Evolutionary conservation across 1,140 invertebrate species (phyloP).

Genomic region (Drosophila guanche): DNA sequence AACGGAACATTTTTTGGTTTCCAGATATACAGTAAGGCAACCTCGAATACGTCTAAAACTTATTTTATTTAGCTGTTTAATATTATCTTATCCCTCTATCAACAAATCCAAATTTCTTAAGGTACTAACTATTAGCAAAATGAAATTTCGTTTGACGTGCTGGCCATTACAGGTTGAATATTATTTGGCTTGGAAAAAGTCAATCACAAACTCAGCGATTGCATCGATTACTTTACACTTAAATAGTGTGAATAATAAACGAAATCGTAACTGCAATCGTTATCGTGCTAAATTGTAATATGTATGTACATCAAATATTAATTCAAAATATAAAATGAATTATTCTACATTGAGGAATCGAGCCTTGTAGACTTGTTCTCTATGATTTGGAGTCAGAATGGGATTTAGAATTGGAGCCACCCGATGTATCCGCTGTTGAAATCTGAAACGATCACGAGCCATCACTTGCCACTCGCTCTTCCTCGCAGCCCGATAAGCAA

Average conservation of each 20-base stretch:
- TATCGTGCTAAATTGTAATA: constrained; percentile 41
- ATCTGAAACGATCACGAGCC: constrained; percentile 86
- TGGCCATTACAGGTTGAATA: constrained; percentile 30
- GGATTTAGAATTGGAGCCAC: constrained; percentile 84
- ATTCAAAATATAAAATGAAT: constrained; percentile 13
- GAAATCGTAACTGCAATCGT: constrained; percentile 14
- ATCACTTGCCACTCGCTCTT: constrained; percentile 87
- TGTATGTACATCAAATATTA: constrained; percentile 54
- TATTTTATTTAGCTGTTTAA: constrained; percentile 38
- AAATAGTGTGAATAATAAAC: constrained; percentile 39
- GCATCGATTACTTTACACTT: constrained; percentile 31
- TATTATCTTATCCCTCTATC: constrained; percentile 37
- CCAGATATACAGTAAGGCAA: background rate
- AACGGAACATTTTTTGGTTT: no score
- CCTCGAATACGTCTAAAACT: constrained; percentile 32
- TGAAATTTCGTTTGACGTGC: constrained; percentile 18
- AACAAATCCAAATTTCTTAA: constrained; percentile 43
- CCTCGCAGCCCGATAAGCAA: constrained; percentile 86
- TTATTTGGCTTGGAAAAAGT: constrained; percentile 39
- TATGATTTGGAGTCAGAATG: constrained; percentile 84
- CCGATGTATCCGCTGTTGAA: constrained; percentile 84
- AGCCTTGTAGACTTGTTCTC: constrained; percentile 85
- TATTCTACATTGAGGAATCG: constrained; percentile 83
- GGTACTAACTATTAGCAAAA: constrained; percentile 26
- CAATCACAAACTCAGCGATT: constrained; percentile 36